These are phyloP conservation scores for Eptatretus atami DNA, from an alignment of 2,797 vertebrate genomes.

Conservation along the genomic window DNA sequence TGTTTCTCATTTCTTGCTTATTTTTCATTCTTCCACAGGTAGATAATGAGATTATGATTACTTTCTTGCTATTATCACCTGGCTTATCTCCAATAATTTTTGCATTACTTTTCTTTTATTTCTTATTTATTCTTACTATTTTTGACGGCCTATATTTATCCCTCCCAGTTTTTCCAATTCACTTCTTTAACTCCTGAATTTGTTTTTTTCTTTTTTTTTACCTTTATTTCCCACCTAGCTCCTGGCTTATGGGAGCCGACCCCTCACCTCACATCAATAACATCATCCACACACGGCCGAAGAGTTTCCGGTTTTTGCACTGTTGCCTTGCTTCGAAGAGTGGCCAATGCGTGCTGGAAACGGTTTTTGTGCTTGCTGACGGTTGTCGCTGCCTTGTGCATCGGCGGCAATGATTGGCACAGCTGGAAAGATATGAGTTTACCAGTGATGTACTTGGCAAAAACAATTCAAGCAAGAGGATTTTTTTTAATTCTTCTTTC, in stretches of 20 bases:
- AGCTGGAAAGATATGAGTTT: constrained; percentile 55
- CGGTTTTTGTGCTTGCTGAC: constrained; percentile 47
- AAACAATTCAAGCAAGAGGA: background rate
- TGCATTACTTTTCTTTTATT: too few species aligned
- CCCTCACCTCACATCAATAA: constrained; percentile 21
- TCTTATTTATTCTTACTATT: too few species aligned
- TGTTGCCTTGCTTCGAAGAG: constrained; percentile 26
- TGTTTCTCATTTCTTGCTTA: too few species aligned
- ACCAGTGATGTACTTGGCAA: constrained; percentile 24
- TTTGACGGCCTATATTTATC: too few species aligned
- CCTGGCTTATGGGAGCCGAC: constrained; percentile 34
- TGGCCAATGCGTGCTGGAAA: constrained; percentile 21
- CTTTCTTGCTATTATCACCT: too few species aligned
- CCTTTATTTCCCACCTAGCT: constrained; percentile 19
- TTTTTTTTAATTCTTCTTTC: too few species aligned
- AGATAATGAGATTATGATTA: too few species aligned
- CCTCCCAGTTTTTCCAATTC: too few species aligned
- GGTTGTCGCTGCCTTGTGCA: constrained; percentile 62
- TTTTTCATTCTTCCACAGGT: too few species aligned
- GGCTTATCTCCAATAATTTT: too few species aligned
- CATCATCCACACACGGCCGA: constrained; percentile 35
- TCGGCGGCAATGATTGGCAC: constrained; percentile 30
- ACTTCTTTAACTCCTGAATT: too few species aligned
- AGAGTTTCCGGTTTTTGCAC: constrained; percentile 35
- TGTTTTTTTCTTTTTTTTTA: too few species aligned